Evolutionary conservation across 2,888 invertebrate species (phyloP).

Genomic region (Icerya purchasi): DNA sequence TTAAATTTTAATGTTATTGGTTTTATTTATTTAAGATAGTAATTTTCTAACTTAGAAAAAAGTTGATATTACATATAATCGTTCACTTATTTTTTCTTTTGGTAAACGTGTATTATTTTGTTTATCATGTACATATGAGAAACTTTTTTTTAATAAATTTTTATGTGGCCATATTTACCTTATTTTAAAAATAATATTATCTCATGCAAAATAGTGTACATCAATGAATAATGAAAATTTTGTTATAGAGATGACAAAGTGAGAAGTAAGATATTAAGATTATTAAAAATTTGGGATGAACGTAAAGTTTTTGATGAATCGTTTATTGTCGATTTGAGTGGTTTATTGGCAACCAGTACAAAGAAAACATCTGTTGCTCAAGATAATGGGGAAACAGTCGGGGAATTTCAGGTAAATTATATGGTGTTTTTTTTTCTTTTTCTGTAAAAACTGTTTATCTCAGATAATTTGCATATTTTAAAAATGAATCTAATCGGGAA

Average conservation of each 20-base stretch:
- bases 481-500: slow-evolving; percentile 25
- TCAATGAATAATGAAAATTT: too few species aligned
- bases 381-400: slow-evolving; percentile 12
- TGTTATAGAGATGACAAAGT: slow-evolving; percentile 66
- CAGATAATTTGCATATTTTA: slow-evolving; percentile 20
- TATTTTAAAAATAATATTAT: too few species aligned
- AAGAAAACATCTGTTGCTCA: slow-evolving; percentile 32
- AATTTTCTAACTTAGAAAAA: too few species aligned
- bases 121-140: too few species aligned
- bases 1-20: too few species aligned
- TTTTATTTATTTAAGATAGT: too few species aligned
- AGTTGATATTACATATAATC: too few species aligned
- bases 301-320: slow-evolving; percentile 74
- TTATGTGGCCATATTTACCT: too few species aligned
- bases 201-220: too few species aligned
- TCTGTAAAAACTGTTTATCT: background rate
- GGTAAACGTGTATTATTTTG: too few species aligned
- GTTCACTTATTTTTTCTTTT: too few species aligned
- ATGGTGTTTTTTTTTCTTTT: background rate
- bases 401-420: slow-evolving; percentile 47
- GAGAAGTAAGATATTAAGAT: slow-evolving; percentile 60
- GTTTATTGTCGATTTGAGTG: slow-evolving; percentile 67
- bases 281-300: slow-evolving; percentile 92
- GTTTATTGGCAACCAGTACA: slow-evolving; percentile 56
- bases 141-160: too few species aligned